Percentiles rank a stretch among this genome's conserved stretches.
phyloP scores from a whole-genome alignment of 2,888 invertebrate genomes.

The Polymixis lichenea region DNA sequence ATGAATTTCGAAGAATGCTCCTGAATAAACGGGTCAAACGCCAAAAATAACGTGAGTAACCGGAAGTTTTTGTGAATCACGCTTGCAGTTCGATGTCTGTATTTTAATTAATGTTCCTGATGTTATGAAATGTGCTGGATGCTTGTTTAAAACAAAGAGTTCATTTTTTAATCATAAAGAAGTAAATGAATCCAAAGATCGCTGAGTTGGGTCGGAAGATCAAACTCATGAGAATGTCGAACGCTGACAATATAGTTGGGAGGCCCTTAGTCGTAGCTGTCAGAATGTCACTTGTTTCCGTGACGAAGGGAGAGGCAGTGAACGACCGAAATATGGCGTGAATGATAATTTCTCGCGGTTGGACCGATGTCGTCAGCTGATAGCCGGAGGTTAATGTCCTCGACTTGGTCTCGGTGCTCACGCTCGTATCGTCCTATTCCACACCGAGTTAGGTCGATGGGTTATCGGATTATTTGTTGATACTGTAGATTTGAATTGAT shows the following conservation, averaged over 20 bases:
- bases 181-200: conserved; percentile 20
- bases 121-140: conserved; percentile 39
- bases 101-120: conserved; percentile 60
- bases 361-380: conserved; percentile 89
- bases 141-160: conserved; percentile 31
- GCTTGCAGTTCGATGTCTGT: conserved; percentile 72
- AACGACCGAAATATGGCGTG: conserved; percentile 85
- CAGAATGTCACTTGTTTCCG: conserved; percentile 62
- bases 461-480: conserved; percentile 83
- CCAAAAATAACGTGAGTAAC: conserved; percentile 78
- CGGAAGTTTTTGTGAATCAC: conserved; percentile 82
- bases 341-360: conserved; percentile 85
- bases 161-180: conserved; percentile 17
- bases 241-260: conserved; percentile 34
- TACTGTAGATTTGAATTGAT: conserved; percentile 58
- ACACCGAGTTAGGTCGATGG: conserved; percentile 79
- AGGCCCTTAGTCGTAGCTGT: conserved; percentile 59
- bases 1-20: conserved; percentile 76
- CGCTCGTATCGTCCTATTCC: conserved; percentile 81
- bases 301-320: conserved; percentile 73
- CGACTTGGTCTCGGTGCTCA: conserved; percentile 87
- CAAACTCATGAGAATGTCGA: conserved; percentile 33
- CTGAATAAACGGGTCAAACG: conserved; percentile 78
- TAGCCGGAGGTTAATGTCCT: conserved; percentile 86
- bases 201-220: conserved; percentile 16